These are phyloP conservation scores for Hyposoter dolosus DNA, from an alignment of 2,888 invertebrate species.

Conservation along the genomic window DNA sequence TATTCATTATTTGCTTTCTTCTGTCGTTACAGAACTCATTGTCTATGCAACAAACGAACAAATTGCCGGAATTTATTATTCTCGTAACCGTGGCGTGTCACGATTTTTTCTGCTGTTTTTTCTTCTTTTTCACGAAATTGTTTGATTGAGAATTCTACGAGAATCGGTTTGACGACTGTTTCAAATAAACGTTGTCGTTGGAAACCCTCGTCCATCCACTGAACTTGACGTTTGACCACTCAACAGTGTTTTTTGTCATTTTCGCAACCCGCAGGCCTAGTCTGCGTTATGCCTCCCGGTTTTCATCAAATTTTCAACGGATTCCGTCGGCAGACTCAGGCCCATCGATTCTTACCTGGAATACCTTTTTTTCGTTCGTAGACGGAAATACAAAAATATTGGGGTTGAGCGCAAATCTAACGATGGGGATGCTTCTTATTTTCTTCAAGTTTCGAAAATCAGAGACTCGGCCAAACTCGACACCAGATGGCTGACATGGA, in stretches of 20 bases:
- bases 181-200: background rate
- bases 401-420: too few species aligned
- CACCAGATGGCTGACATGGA: too few species aligned
- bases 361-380: too few species aligned
- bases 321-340: too few species aligned
- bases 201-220: background rate
- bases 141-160: background rate
- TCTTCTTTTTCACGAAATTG: background rate
- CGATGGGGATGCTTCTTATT: too few species aligned
- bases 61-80: constrained; percentile 27
- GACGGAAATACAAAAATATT: too few species aligned
- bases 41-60: constrained; percentile 15
- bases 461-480: too few species aligned
- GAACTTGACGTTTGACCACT: background rate
- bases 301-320: too few species aligned
- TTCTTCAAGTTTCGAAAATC: too few species aligned
- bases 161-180: background rate
- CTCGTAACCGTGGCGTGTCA: background rate
- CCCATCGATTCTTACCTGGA: too few species aligned
- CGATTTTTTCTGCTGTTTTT: background rate
- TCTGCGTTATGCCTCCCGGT: too few species aligned
- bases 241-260: background rate
- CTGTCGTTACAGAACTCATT: constrained; percentile 22
- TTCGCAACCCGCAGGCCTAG: background rate
- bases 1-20: constrained; percentile 57